Base-by-base conservation (phyloP, 2,888 invertebrate species). In the Boloria selene region DNA sequence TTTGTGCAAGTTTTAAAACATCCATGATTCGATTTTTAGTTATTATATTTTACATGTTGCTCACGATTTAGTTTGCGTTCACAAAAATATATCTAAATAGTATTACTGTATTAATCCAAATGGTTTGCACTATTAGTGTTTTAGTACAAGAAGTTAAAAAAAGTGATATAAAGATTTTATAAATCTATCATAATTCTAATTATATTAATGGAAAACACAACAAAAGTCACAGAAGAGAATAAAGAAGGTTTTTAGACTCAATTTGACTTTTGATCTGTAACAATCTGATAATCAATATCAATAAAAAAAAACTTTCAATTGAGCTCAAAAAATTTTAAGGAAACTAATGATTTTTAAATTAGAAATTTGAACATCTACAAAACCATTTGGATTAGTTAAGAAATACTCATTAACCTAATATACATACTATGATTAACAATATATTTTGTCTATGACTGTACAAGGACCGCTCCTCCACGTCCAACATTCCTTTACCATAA, bases 401-500 rank as follows among this genome's bases (percentile, higher is more conserved):
- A 70, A 75, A 76, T 70, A 74, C 67, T 53, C 68, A 56, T 68
- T 73, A 77, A 61, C 63, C 70, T 70, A 70, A 72, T 65, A 70
- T 31, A 45, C 54, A 73, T 72, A 70, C 73, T 77, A 78, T 56
- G 69, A 74, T 75, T 72, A 71, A 79, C 72, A 73, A 74, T 71
- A 76, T 76, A 77, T 76, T 77, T 77, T 79, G 76, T 76, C 78
- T 79, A 79, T 73, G 65, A 72, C 80, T 79, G 79, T 79, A 80
- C 79, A 79, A 72, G 73, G 73, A 73, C 74, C 70, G 67, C 66
- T 74, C 75, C 75, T 68, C 72, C 52, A 63, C 69, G 67, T 64
- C 68, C 73, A 64, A 74, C 69, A 68, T 69, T 64, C 69, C 68
- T 66, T 70, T 68, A 69, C 70, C 69, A 61, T 71, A 70, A 71